These are phyloP conservation scores for Orius insidiosus DNA, from an alignment of 1,140 invertebrate genomes.

Conservation along the genomic window DNA sequence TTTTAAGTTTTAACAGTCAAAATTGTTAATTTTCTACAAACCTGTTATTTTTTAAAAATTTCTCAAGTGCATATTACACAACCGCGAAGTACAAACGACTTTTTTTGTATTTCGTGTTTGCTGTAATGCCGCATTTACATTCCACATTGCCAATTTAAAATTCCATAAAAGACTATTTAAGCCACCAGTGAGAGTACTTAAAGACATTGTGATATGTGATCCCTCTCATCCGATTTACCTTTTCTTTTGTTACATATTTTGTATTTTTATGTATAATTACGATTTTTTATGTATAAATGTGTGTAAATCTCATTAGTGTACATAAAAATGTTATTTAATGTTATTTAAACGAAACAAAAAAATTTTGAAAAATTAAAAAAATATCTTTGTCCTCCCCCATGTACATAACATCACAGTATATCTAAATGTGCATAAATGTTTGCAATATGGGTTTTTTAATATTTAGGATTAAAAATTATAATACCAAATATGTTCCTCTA, in stretches of 20 bases:
- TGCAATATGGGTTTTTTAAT: slow-evolving; percentile 15
- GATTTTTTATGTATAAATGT: slow-evolving; percentile 12
- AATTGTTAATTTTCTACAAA: background rate
- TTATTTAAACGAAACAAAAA: background rate
- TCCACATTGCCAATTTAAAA: slow-evolving; percentile 5
- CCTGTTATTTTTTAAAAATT: background rate
- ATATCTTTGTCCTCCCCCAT: background rate
- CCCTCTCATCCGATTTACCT: slow-evolving; percentile 2
- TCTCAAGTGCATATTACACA: background rate
- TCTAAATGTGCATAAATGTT: slow-evolving; percentile 5
- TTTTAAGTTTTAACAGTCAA: background rate
- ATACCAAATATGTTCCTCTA: slow-evolving; percentile 16
- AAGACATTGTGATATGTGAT: slow-evolving; percentile 1
- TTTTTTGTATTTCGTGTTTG: too few relatives aligned
- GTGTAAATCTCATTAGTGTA: slow-evolving; percentile 14
- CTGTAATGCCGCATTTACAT: background rate
- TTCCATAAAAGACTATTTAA: slow-evolving; percentile 9
- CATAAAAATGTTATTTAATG: slow-evolving; percentile 13
- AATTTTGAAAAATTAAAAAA: slow-evolving; percentile 5
- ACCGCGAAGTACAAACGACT: background rate
- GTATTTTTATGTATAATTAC: slow-evolving; percentile 15
- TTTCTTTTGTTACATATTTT: slow-evolving; percentile 14
- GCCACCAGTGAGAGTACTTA: slow-evolving; percentile 2
- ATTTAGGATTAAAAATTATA: slow-evolving; percentile 8
- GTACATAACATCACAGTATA: slow-evolving; percentile 2